Evolutionary conservation across 1,140 invertebrate species (phyloP), one percentile per base, ranked within the genome.

Genomic region (Zelostemma sp.): DNA sequence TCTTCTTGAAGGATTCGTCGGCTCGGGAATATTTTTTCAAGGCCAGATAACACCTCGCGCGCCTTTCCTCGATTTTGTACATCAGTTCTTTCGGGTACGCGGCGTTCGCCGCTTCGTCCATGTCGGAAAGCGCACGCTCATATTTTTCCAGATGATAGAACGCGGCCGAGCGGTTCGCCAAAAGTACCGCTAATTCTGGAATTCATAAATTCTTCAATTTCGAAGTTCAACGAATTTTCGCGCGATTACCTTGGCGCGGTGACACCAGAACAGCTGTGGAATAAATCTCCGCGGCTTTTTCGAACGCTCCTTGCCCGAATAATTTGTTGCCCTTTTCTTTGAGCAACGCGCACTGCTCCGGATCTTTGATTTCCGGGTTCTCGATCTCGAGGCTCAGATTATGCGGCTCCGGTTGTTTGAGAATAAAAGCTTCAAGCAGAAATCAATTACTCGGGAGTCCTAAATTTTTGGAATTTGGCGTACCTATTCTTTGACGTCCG

Each of bases 91-190:
- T 85, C 5, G 94, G 93, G 80, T 96, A 96, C 6, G 88, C 90
- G 31, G 90, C 79, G 1, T 88, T 80, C 0, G 95, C 74, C 6
- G 93, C 90, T 25, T 90, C 81, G n/a, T 90, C 84, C 18, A 93
- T 92, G 75, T 97, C 95, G 4, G 84, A 76, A 9, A 94, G 73
- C 0, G 91, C 87, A 17, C 89, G 83, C 68, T 91, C 85, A 80
- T 90, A 91, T 54, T 90, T 87, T 48, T 91, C 86, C 76, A 96
- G 76, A 78, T 96, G 93, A 76, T 92, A 95, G 2, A 96, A 86
- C 0, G 92, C 91, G 0, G 95, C 95, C 8, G 95, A 97, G 48
- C 96, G 89, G 82, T 97, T 98, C 1, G 93, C 95, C 1, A 43
- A n/a, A 12, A 93, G 87, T 35, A 96, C 88, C 0, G 93, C 87